These are phyloP conservation scores for Catamblyrhynchus diadema DNA, from an alignment of 2,797 vertebrate species.

Conservation along the genomic window DNA sequence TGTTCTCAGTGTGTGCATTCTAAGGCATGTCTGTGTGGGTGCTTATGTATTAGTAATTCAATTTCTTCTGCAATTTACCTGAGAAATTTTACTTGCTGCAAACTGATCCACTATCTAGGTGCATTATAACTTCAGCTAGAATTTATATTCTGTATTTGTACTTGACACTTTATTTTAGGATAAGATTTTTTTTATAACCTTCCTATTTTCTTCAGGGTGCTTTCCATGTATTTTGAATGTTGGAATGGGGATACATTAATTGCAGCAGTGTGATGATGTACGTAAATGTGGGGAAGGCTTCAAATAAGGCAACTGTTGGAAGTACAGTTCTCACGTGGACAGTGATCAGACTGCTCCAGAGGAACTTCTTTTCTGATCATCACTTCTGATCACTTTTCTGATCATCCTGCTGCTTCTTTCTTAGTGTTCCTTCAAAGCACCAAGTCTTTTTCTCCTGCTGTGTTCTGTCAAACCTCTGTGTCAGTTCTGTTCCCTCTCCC, in stretches of 20 bases:
- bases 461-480: not conserved
- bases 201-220: not conserved
- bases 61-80: not conserved
- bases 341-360: not conserved
- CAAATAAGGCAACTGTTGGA: not conserved
- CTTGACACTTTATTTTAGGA: not conserved
- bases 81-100: not conserved
- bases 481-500: not conserved
- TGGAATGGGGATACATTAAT: not conserved
- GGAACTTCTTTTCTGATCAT: not conserved
- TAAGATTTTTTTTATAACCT: not conserved
- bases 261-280: not conserved
- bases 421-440: not conserved
- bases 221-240: not conserved
- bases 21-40: not conserved
- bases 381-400: not conserved
- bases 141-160: not conserved
- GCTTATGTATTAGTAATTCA: not conserved
- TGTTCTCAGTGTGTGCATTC: not conserved
- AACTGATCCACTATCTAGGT: not conserved
- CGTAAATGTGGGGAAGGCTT: not conserved
- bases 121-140: not conserved
- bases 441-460: not conserved
- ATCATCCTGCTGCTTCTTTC: not conserved
- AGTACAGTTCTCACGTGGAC: not conserved